Conservation (phyloP, 2,113 vertebrate species). For the Perca fluviatilis region DNA sequence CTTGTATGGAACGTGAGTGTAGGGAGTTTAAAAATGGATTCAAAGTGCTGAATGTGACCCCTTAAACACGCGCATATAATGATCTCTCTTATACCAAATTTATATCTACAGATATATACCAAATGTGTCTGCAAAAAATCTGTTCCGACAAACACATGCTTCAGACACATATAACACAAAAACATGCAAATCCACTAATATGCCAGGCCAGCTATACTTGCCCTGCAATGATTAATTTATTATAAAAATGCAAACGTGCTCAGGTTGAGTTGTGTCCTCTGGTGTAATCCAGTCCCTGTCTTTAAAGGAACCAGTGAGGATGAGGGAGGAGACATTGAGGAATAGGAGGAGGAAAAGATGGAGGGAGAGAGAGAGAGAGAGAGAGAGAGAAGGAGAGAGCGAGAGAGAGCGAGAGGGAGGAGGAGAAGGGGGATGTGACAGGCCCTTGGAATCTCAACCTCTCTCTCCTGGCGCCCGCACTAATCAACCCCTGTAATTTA, state of each 20-base stretch:
- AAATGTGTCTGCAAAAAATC: conserved; percentile 13
- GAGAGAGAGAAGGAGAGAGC: neutral
- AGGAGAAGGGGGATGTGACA: conserved; percentile 87
- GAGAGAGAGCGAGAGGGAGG: neutral
- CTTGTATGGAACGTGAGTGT: conserved; percentile 12
- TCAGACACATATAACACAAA: conserved; percentile 18
- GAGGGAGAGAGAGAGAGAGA: conserved; percentile 19
- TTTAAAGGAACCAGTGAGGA: conserved; percentile 70
- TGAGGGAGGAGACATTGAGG: conserved; percentile 46
- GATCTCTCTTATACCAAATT: neutral
- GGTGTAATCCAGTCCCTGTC: conserved; percentile 75
- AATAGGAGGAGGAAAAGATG: conserved; percentile 55
- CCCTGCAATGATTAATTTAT: conserved; percentile 53
- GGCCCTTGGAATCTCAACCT: conserved; percentile 99
- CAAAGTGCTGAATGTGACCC: conserved; percentile 14
- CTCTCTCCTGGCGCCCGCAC: conserved; percentile 99
- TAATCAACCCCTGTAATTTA: conserved; percentile 99
- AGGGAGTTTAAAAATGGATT: conserved; percentile 20
- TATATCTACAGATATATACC: neutral
- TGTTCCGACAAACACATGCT: neutral
- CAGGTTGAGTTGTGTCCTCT: conserved; percentile 57
- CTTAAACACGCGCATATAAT: neutral
- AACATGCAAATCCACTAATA: conserved; percentile 48
- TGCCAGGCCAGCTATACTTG: conserved; percentile 39
- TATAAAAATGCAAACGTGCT: conserved; percentile 49